Evolutionary conservation across 1,140 invertebrate species (phyloP).

Genomic region (Parapsyche elsis): DNA sequence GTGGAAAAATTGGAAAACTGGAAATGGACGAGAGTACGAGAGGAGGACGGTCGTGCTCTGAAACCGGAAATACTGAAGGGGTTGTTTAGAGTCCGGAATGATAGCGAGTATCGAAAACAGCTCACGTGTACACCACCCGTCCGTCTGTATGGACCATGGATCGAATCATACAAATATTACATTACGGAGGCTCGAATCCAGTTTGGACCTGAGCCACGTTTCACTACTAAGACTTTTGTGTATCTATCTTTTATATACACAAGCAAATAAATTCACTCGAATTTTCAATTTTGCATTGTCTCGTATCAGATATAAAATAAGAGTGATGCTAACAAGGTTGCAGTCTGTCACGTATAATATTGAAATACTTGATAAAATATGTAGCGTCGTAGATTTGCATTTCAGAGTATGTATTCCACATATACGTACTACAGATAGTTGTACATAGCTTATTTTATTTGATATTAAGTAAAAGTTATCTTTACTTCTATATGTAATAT

Average conservation of each 20-base stretch:
- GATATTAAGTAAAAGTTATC: too few relatives aligned
- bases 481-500: too few relatives aligned
- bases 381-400: constrained; percentile 2
- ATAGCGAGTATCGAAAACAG: neutral
- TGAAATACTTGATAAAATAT: constrained; percentile 45
- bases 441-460: too few relatives aligned
- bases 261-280: too few relatives aligned
- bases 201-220: too few relatives aligned
- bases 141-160: neutral
- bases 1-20: constrained; percentile 19
- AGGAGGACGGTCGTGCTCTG: constrained; percentile 13
- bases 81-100: neutral
- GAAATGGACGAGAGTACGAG: neutral
- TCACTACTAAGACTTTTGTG: too few relatives aligned
- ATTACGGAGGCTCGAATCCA: neutral
- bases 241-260: too few relatives aligned
- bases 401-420: too few relatives aligned
- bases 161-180: neutral
- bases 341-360: constrained; percentile 50
- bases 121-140: neutral
- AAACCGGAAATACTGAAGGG: constrained; percentile 17
- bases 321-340: too few relatives aligned
- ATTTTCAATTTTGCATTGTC: too few relatives aligned
- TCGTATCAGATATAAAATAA: too few relatives aligned
- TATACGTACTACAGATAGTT: too few relatives aligned